These are phyloP conservation scores for Ifrita kowaldi DNA, from an alignment of 2,113 vertebrate species.

Conservation along the genomic window DNA sequence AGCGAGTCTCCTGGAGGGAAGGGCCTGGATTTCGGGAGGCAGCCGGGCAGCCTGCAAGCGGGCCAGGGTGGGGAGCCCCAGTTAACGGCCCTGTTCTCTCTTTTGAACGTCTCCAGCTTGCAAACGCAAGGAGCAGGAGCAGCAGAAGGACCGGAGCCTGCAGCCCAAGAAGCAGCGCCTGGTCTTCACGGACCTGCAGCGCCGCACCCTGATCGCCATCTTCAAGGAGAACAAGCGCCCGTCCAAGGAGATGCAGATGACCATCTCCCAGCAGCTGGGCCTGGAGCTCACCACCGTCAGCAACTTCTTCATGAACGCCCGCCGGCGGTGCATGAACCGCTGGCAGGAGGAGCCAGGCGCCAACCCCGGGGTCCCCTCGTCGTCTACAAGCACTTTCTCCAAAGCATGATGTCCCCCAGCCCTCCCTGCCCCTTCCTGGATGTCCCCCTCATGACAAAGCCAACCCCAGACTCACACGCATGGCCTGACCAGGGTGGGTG, in stretches of 20 bases:
- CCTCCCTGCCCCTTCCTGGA: neutral
- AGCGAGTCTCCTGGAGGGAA: neutral
- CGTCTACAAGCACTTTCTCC: conserved; percentile 90
- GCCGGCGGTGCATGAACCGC: conserved; percentile 94
- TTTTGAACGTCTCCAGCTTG: conserved; percentile 77
- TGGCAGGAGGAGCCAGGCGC: conserved; percentile 90
- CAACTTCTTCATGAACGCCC: conserved; percentile 99
- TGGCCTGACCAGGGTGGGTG: neutral
- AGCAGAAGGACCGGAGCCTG: conserved; percentile 92
- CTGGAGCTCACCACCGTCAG: conserved; percentile 97
- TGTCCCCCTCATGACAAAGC: conserved; percentile 24
- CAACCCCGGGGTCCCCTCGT: conserved; percentile 83
- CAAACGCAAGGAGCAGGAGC: conserved; percentile 97
- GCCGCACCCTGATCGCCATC: conserved; percentile 96
- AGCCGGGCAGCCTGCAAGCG: neutral
- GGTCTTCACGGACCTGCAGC: conserved; percentile 98
- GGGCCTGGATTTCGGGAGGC: neutral
- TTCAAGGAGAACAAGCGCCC: conserved; percentile 99
- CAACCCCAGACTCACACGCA: neutral
- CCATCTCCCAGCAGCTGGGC: conserved; percentile 97
- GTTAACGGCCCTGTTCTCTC: conserved; percentile 27
- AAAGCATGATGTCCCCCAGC: conserved; percentile 83
- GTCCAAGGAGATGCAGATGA: conserved; percentile 97
- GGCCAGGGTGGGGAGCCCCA: neutral
- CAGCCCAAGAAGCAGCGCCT: conserved; percentile 95